These are phyloP conservation scores for Galago senegalensis DNA, from an alignment of 2,797 vertebrate genomes.

Conservation along the genomic window DNA sequence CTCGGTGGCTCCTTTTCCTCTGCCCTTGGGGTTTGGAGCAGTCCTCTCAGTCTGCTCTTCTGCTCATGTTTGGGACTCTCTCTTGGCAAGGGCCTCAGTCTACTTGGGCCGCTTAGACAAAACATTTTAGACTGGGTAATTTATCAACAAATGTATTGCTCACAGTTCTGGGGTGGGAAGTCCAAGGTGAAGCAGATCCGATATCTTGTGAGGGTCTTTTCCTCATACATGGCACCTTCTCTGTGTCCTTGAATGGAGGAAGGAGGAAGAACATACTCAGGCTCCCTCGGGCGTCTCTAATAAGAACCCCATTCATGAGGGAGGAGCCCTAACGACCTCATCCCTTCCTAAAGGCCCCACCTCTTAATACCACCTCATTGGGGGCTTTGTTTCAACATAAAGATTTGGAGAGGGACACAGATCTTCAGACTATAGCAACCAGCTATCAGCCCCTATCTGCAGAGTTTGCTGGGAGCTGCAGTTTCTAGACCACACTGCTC, in stretches of 20 bases:
- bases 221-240: background rate
- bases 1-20: background rate
- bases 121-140: background rate
- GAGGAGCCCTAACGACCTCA: background rate
- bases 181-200: background rate
- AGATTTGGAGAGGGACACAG: background rate
- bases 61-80: background rate
- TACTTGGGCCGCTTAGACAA: background rate
- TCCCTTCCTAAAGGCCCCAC: background rate
- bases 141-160: background rate
- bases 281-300: background rate
- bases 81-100: background rate
- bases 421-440: background rate
- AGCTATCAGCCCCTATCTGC: background rate
- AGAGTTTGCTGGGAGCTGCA: background rate
- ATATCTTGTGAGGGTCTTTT: background rate
- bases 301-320: background rate
- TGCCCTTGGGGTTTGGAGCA: no score
- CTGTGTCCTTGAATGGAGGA: background rate
- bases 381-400: background rate
- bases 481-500: background rate
- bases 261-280: background rate
- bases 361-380: background rate
- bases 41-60: background rate
- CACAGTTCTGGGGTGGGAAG: background rate